Base-by-base conservation (phyloP, 2,888 invertebrate genomes). In the Drosophila seclusa region DNA sequence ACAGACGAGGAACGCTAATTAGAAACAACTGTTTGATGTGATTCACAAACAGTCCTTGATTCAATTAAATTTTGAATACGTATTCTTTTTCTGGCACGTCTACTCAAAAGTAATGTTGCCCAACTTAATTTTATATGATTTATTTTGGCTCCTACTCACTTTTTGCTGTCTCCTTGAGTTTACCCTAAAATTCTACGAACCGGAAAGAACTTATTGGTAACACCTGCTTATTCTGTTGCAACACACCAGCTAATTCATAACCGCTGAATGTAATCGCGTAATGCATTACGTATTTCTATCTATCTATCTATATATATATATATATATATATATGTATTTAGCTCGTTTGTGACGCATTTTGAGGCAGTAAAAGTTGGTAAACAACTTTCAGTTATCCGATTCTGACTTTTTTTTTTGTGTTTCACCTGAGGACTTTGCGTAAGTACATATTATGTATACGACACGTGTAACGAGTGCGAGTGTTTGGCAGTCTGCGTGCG, bases 371-470 rank as follows among this genome's bases (percentile, higher is more conserved):
- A 70, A 66, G 76, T 68, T 66, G 64, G 59, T 66, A 57, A 84
- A 69, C 82, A 78, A 69, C 67, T 63, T 77, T 63, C 54, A 21
- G 48, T 18, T 32, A 42, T 62, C 63, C 50, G 60, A 63, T 76
- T 76, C 80, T 76, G 65, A 54, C 34, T 36, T 29, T 13, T 63
- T n/a, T 49, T 54, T 36, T 42, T 55, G 52, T 38, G 53, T 59
- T 40, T 34, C 45, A 45, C 53, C 53, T 27, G 29, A 53, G 32
- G 16, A 32, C 11, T 55, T 58, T 66, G 74, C 76, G 71, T 76
- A 71, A 71, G 57, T 42, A 13, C 13, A 76, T 73, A 81, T 83
- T 73, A 87, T 87, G 82, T 73, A 61, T 71, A 66, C 75, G 70
- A 45, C 59, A 55, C 85, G 70, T 73, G 74, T 63, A 76, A 74